A percentile compares a stretch with the other conserved stretches of the same genome.
Evolutionary conservation across 2,888 invertebrate genomes (phyloP).

Genomic region (Brenthis hecate): DNA sequence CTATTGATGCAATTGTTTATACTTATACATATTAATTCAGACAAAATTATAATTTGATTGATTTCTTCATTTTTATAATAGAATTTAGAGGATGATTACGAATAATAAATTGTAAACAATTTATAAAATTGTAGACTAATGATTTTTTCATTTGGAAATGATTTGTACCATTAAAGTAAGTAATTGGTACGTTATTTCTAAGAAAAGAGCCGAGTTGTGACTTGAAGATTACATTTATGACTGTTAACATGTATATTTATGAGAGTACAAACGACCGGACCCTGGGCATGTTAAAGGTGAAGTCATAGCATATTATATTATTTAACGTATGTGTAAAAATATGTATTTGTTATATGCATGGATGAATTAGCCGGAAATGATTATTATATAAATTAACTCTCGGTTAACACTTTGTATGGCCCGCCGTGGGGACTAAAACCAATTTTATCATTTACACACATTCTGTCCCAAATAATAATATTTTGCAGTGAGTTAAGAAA

Average conservation of each 20-base stretch:
- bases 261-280: background rate
- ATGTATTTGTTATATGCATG: background rate
- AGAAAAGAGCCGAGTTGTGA: too few relatives aligned
- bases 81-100: background rate
- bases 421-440: too few relatives aligned
- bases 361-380: background rate
- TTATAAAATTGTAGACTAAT: background rate
- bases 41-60: constrained; percentile 1
- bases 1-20: constrained; percentile 6
- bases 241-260: too few relatives aligned
- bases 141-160: background rate
- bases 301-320: background rate
- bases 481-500: too few relatives aligned
- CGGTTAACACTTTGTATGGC: too few relatives aligned
- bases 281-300: background rate
- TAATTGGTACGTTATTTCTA: too few relatives aligned
- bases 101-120: background rate
- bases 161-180: background rate
- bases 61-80: background rate
- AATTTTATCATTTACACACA: too few relatives aligned
- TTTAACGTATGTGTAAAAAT: background rate
- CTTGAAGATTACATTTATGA: too few relatives aligned
- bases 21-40: background rate
- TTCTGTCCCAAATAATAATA: too few relatives aligned
- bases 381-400: too few relatives aligned